Percentiles rank a stretch among this genome's conserved stretches.
These are phyloP conservation scores for Bellardia pandia DNA, from an alignment of 2,888 invertebrate genomes.

Conservation along the genomic window DNA sequence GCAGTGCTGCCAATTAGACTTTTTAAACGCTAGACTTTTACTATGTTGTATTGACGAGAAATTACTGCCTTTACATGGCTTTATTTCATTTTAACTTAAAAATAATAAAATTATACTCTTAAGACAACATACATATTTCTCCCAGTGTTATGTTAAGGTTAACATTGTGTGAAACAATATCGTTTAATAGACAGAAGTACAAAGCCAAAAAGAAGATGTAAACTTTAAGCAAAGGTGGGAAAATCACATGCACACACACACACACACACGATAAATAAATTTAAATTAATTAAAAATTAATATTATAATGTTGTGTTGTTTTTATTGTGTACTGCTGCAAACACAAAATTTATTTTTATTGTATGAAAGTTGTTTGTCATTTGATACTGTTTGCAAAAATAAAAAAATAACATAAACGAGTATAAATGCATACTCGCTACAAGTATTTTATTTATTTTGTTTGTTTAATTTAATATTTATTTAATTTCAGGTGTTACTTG, in stretches of 20 bases:
- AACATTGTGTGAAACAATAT: no score
- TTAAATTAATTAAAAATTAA: not conserved
- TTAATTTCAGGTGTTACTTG: conserved; percentile 63
- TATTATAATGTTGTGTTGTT: not conserved
- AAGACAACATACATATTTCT: no score
- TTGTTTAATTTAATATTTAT: conserved; percentile 28
- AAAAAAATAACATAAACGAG: not conserved
- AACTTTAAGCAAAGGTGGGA: no score
- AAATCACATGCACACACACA: not conserved
- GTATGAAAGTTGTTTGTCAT: conserved; percentile 51
- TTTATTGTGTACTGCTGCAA: not conserved
- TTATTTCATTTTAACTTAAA: no score
- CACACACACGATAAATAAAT: not conserved
- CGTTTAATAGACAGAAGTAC: no score
- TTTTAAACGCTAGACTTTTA: no score
- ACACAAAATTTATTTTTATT: not conserved
- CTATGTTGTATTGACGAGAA: no score
- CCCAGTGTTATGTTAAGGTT: no score
- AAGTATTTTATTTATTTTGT: conserved; percentile 10
- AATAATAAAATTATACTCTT: no score
- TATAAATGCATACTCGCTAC: not conserved
- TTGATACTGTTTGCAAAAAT: conserved; percentile 41
- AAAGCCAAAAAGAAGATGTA: no score
- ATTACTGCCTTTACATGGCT: no score
- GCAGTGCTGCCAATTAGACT: no score